Evolutionary conservation across 2,888 invertebrate species (phyloP).

Genomic region (Ichneumoninae sp.): DNA sequence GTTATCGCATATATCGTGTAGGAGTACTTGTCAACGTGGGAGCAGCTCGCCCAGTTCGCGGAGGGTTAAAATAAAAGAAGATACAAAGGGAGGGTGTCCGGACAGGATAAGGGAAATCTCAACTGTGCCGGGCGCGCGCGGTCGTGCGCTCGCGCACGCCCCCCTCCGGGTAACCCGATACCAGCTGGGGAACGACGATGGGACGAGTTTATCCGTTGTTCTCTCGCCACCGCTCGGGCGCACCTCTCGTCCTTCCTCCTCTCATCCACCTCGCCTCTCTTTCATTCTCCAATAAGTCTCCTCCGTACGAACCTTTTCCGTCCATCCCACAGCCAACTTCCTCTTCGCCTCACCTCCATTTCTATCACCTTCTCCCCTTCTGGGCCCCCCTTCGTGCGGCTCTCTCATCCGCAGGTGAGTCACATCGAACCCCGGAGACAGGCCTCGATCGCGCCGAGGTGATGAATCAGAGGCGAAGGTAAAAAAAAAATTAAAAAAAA

Average conservation of each 20-base stretch:
- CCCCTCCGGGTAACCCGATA: conserved; percentile 49
- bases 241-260: conserved; percentile 40
- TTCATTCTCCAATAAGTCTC: conserved; percentile 5
- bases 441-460: conserved; percentile 9
- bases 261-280: conserved; percentile 25
- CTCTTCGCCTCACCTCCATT: conserved; percentile 42
- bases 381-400: conserved; percentile 1
- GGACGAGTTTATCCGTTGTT: conserved; percentile 51
- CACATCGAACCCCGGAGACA: conserved; percentile 41
- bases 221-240: conserved; percentile 45
- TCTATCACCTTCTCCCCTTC: conserved; percentile 24
- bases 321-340: conserved; percentile 48
- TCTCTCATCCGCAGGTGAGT: conserved; percentile 59
- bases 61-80: conserved; percentile 46
- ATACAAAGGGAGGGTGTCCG: conserved; percentile 22
- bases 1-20: conserved; percentile 58
- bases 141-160: conserved; percentile 45
- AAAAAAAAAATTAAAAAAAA: neutral
- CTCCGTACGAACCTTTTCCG: conserved; percentile 29
- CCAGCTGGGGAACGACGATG: conserved; percentile 44
- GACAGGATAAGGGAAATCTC: conserved; percentile 61
- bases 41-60: conserved; percentile 11
- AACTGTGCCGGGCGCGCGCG: conserved; percentile 49
- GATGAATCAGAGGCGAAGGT: conserved; percentile 50
- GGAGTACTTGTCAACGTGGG: conserved; percentile 64